Conservation (phyloP, 2,113 vertebrate genomes). For the Collichthys lucidus region DNA sequence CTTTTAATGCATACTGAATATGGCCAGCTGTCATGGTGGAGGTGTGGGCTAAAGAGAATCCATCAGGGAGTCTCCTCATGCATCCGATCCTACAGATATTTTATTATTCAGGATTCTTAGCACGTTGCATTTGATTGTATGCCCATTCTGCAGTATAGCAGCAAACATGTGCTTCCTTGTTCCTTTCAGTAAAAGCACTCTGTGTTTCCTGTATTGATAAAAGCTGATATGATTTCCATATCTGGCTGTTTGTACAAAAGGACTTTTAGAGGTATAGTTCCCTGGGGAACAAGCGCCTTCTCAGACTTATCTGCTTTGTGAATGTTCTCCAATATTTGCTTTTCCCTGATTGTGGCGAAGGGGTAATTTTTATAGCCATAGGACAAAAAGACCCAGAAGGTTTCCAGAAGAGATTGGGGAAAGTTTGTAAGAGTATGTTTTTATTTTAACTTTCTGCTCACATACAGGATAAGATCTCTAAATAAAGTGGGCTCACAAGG, state of each 20-base stretch:
- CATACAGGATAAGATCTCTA: not conserved
- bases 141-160: not conserved
- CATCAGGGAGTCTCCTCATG: conserved; percentile 34
- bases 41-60: conserved; percentile 17
- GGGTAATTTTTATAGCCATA: conserved; percentile 1
- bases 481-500: not conserved
- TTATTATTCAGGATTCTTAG: conserved; percentile 41
- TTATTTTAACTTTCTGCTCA: not conserved
- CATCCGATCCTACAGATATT: conserved; percentile 16
- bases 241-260: conserved; percentile 36
- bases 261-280: conserved; percentile 39
- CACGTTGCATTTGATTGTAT: conserved; percentile 9
- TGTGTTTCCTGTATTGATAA: conserved; percentile 26
- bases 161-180: not conserved
- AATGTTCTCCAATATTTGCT: conserved; percentile 54
- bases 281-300: conserved; percentile 48
- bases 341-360: conserved; percentile 29
- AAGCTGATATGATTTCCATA: conserved; percentile 28
- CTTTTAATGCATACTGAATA: conserved; percentile 61
- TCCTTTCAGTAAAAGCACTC: not conserved
- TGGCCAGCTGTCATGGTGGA: conserved; percentile 34
- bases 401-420: conserved; percentile 17
- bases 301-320: conserved; percentile 53
- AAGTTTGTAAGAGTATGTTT: not conserved
- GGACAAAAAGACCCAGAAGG: conserved; percentile 16